Conservation (phyloP, 2,113 vertebrate species). For the Gulo gulo region DNA sequence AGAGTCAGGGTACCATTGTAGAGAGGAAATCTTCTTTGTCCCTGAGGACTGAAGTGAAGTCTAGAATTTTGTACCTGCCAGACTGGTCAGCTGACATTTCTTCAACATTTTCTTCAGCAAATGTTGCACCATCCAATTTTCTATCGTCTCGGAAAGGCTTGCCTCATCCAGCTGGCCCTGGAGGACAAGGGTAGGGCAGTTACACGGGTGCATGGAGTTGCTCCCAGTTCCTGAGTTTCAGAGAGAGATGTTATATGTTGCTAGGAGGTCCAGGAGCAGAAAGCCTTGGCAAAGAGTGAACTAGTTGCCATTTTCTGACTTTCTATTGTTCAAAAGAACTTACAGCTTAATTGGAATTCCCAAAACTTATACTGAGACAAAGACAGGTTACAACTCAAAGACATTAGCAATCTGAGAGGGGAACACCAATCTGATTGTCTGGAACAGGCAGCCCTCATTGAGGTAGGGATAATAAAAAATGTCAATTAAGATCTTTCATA, state of each 20-base stretch:
- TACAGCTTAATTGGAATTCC: background rate
- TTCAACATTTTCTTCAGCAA: background rate
- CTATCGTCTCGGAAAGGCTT: background rate
- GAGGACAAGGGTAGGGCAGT: fast-evolving
- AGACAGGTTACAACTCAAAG: background rate
- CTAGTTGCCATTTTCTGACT: background rate
- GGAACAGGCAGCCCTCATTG: background rate
- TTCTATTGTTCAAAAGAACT: background rate
- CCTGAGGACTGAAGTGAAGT: background rate
- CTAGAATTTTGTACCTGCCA: background rate
- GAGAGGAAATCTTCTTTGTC: background rate
- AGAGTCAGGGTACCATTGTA: background rate
- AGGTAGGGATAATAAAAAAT: background rate
- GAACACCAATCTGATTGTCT: background rate
- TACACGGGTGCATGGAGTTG: background rate
- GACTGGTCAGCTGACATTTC: background rate
- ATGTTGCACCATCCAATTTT: background rate
- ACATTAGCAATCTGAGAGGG: background rate
- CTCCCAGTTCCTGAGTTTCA: background rate
- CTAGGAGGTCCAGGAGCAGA: background rate
- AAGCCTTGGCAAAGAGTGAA: background rate
- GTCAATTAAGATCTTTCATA: background rate
- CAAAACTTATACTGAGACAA: background rate
- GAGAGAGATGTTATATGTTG: background rate
- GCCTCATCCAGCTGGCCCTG: background rate